Conservation (phyloP, 2,113 vertebrate genomes). For the Rhinopomastus cyanomelas region DNA sequence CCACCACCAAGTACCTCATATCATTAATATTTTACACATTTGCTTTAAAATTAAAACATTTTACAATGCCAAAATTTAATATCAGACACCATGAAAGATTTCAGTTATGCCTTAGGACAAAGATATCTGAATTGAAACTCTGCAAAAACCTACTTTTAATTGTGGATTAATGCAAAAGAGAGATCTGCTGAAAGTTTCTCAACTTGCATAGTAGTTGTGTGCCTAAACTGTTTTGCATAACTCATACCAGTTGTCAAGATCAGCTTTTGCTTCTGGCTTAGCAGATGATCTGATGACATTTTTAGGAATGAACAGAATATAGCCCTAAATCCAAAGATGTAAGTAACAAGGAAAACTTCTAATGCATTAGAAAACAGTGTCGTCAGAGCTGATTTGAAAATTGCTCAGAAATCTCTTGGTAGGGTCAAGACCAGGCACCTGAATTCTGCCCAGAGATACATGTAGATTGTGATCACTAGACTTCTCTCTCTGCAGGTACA, state of each 20-base stretch:
- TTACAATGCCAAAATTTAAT: not conserved
- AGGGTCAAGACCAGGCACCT: not conserved
- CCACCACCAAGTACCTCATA: not conserved
- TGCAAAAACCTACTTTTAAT: not conserved
- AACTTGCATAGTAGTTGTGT: not conserved
- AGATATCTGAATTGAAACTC: not conserved
- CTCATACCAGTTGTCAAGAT: not conserved
- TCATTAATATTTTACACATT: not conserved
- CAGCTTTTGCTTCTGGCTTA: conserved; percentile 39
- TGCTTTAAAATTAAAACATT: conserved; percentile 1
- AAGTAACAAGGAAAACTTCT: conserved; percentile 34
- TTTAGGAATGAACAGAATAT: conserved; percentile 42
- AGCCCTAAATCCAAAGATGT: conserved; percentile 45
- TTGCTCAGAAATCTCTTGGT: not conserved
- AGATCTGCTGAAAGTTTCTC: not conserved
- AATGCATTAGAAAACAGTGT: not conserved
- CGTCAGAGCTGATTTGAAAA: not conserved
- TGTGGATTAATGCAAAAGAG: not conserved
- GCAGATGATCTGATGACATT: conserved; percentile 55
- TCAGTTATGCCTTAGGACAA: not conserved
- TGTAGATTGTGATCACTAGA: not conserved
- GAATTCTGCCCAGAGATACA: not conserved
- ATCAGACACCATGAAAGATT: not conserved
- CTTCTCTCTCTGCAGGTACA: not conserved
- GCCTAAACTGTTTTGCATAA: conserved; percentile 3